Evolutionary conservation across 2,797 vertebrate species (phyloP), one percentile per base, ranked within the genome.

Genomic region (Platyrinchus mystaceus): DNA sequence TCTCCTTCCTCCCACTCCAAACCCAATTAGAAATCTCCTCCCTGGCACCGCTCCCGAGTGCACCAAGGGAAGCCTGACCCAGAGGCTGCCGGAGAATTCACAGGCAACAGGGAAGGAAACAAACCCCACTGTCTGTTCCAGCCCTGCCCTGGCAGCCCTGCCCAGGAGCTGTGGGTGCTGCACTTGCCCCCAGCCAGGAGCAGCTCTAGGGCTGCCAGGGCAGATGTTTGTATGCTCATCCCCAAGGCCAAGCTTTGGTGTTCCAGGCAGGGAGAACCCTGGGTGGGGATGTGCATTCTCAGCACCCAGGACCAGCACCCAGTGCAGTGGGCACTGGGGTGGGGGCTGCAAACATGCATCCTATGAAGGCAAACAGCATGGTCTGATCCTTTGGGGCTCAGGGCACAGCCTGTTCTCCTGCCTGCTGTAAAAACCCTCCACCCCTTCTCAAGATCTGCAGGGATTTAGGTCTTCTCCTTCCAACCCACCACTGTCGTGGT

Each of bases 31-130:
- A 93, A 56, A 63, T 52, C 89, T 94, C 94, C 75, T 92, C 59
- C 84, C 24, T 85, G 91, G 93, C 94, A 49, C n/a, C 0, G 9
- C 77, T 94, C 85, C 94, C 3, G 3, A 56, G 53, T 0, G 7
- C 82, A 1, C 77, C 19, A 6, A 82, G 94, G 93, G 80, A 96
- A 94, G 77, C 80, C 92, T 87, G 91, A 93, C 89, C 90, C 90
- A 47, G 71, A 10, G 60, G 69, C 74, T 86, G 77, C n/a, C 0
- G 5, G 28, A 0, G 9, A 60, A 71, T 74, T 14, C 84, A 4
- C 3, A 0, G 84, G 60, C 2, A 8, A 37, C 44, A 27, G 77
- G 50, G 28, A 66, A 30, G n/a, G 77, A 34, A 32, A 50, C 12
- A 34, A 12, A 93, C 43, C 75, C 28, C 8, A 0, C 11, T 0